Base-by-base conservation (phyloP, 2,797 vertebrate genomes). In the Erethizon dorsatum region DNA sequence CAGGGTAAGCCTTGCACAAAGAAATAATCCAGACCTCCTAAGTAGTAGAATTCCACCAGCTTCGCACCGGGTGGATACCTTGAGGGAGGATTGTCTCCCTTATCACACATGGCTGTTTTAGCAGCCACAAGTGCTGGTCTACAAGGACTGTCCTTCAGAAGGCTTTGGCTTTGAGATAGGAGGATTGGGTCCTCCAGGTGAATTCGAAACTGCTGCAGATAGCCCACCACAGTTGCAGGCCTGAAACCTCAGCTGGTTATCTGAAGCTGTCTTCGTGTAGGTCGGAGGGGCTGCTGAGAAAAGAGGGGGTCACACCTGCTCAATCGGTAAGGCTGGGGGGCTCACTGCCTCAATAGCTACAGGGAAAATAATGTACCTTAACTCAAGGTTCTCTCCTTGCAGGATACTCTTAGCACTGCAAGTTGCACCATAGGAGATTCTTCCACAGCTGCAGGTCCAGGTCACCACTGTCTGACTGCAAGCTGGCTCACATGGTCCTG, bases 91-190 rank as follows among this genome's bases (percentile, higher is more conserved):
- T 17, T 15, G 2, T 69, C 20, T 12, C 2, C 7, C 11, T 5
- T 3, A 12, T 41, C 24, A 14, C 0, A 0, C 0, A 2, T 17
- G 10, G 15, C 20, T 33, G 4, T 8, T 47, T 47, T 67, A 6
- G 5, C 28, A 57, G 89, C 77, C 82, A 95, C 84, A 67, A 80
- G 95, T 28, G 90, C 0, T 0, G 31, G 79, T 96, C 99, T 99
- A 92, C 97, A 99, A 0, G 99, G 99, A 83, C 99, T 99, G 56
- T 99, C 99, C 96, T 98, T 99, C 95, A 99, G 85, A 37, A 99
- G 98, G 9, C 99, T 94, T 99, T 99, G 98, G 99, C 99, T 97
- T 99, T 99, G 96, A 99, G 98, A 97, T 99, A 99, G 59, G 99
- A 97, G 0, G 99, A 99, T 89, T 99, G 99, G 47, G 99, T 99